These are phyloP conservation scores for Lichenostomus cassidix DNA, from an alignment of 2,113 vertebrate genomes.

Conservation along the genomic window DNA sequence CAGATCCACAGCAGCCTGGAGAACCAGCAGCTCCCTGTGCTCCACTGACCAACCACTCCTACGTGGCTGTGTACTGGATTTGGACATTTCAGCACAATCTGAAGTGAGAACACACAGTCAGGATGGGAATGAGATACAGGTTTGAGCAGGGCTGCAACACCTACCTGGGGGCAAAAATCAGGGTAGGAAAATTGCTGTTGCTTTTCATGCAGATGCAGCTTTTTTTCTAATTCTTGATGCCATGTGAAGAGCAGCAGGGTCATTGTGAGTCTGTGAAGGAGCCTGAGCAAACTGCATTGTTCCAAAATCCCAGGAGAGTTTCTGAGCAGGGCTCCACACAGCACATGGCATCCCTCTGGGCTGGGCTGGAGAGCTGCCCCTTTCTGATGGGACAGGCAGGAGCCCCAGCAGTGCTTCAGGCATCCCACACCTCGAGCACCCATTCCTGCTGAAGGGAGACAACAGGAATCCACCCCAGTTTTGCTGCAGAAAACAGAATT, in stretches of 20 bases:
- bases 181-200: not conserved
- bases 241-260: not conserved
- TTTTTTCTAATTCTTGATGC: not conserved
- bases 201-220: not conserved
- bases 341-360: accelerated
- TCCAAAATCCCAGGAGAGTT: not conserved
- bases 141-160: not conserved
- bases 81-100: not conserved
- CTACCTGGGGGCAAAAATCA: accelerated
- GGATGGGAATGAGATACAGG: not conserved
- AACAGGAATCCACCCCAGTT: not conserved
- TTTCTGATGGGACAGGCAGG: not conserved
- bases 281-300: not conserved
- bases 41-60: not conserved
- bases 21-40: not conserved
- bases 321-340: not conserved
- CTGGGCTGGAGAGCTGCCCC: not conserved
- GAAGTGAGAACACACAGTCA: not conserved
- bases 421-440: not conserved
- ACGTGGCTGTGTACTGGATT: accelerated
- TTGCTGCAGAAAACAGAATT: not conserved
- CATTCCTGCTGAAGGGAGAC: not conserved
- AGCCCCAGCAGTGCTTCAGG: accelerated
- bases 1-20: not conserved
- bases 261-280: not conserved